These are phyloP conservation scores for Rhynchophorus ferrugineus DNA, from an alignment of 1,140 invertebrate genomes.

Conservation along the genomic window DNA sequence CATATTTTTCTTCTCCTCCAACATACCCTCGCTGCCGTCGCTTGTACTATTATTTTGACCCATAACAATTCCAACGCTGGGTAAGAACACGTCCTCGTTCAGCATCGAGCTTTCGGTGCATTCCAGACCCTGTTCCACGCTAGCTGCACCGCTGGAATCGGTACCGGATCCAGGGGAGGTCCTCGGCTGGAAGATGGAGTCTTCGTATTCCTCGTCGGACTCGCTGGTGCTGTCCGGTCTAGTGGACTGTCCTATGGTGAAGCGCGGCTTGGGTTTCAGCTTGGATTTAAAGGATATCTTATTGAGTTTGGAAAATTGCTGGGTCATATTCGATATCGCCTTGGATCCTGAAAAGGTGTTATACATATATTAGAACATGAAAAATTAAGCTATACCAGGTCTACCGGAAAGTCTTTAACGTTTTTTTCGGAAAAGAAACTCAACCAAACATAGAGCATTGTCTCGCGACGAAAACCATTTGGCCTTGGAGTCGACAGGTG, in stretches of 20 bases:
- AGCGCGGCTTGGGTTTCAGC: constrained; percentile 42
- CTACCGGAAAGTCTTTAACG: no score
- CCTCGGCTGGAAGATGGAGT: constrained; percentile 45
- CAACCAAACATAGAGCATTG: no score
- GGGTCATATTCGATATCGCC: constrained; percentile 74
- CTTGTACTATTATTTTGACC: constrained; percentile 30
- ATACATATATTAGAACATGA: no score
- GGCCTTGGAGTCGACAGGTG: no score
- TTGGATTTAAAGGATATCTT: constrained; percentile 58
- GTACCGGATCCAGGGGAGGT: constrained; percentile 14
- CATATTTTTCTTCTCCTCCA: constrained; percentile 42
- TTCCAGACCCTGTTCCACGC: constrained; percentile 33
- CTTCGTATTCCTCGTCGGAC: constrained; percentile 47
- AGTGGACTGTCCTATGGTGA: constrained; percentile 42
- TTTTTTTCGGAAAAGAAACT: no score
- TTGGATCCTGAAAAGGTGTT: constrained; percentile 55
- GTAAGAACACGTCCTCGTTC: constrained; percentile 47
- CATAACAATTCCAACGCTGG: constrained; percentile 60
- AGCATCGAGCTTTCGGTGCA: constrained; percentile 28
- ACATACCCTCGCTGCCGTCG: constrained; percentile 23
- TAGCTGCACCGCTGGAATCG: constrained; percentile 16
- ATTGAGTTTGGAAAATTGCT: constrained; percentile 76
- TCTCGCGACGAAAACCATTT: no score
- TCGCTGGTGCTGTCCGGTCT: constrained; percentile 39
- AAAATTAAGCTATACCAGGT: no score